These are phyloP conservation scores for Choloepus didactylus DNA, from an alignment of 2,797 vertebrate genomes.

Conservation along the genomic window DNA sequence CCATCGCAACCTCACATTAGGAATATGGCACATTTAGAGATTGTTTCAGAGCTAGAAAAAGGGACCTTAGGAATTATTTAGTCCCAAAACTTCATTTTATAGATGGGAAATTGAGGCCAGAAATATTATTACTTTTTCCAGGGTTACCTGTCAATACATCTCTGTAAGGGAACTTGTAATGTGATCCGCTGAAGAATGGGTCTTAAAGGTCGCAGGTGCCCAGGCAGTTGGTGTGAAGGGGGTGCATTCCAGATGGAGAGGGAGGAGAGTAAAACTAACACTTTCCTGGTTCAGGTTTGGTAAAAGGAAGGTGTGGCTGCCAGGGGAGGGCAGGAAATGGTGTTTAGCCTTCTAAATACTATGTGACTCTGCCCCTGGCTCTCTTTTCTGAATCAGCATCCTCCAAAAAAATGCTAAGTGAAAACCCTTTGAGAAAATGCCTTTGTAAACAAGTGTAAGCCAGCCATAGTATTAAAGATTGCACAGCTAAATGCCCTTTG, in stretches of 20 bases:
- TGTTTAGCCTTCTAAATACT: neutral
- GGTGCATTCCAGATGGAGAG: neutral
- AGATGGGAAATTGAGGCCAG: slow-evolving; percentile 69
- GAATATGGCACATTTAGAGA: slow-evolving; percentile 43
- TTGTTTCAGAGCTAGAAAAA: slow-evolving; percentile 70
- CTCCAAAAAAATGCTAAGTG: slow-evolving; percentile 23
- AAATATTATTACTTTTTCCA: slow-evolving; percentile 70
- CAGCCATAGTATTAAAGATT: neutral
- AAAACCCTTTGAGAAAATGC: slow-evolving; percentile 58
- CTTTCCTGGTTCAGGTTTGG: neutral
- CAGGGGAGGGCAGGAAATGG: neutral
- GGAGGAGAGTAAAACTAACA: neutral
- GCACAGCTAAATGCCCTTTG: neutral
- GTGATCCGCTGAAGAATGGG: slow-evolving; percentile 36
- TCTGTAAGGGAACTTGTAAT: slow-evolving; percentile 13
- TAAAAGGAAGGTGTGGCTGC: neutral
- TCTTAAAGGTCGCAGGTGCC: slow-evolving; percentile 38
- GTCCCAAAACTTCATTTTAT: slow-evolving; percentile 67
- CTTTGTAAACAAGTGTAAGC: slow-evolving; percentile 32
- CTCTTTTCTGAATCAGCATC: slow-evolving; percentile 18
- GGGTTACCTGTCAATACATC: slow-evolving; percentile 53
- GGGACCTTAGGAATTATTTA: slow-evolving; percentile 78
- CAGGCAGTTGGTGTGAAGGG: neutral
- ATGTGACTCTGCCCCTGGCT: neutral
- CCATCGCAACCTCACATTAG: slow-evolving; percentile 11